Conservation (phyloP, 2,113 vertebrate species). For the Macheiramphus alcinus region DNA sequence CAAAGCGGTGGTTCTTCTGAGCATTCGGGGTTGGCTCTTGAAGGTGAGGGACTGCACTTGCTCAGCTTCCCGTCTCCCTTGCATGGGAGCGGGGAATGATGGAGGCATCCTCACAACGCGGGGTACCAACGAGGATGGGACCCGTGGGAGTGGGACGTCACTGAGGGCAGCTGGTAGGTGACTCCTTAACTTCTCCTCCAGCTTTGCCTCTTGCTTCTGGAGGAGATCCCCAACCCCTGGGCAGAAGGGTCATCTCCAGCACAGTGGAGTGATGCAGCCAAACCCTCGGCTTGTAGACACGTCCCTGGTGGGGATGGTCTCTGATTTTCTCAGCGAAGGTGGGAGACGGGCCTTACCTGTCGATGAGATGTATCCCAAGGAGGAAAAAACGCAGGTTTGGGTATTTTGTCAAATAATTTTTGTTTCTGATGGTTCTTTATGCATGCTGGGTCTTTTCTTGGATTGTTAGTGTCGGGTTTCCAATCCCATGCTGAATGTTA, state of each 20-base stretch:
- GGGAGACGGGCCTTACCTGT: neutral
- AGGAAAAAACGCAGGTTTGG: neutral
- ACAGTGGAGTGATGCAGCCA: neutral
- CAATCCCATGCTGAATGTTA: neutral
- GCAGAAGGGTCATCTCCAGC: neutral
- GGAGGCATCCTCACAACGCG: neutral
- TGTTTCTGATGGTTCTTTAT: neutral
- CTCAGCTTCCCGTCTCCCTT: neutral
- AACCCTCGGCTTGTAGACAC: neutral
- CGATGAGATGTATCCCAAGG: neutral
- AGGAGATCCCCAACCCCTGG: neutral
- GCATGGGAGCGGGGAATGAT: neutral
- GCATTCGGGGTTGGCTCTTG: neutral
- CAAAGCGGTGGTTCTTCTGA: neutral
- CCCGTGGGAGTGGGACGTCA: neutral
- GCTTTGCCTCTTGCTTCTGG: neutral
- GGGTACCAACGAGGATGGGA: neutral
- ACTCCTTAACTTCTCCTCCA: neutral
- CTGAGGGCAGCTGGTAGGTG: neutral
- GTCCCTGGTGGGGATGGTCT: neutral
- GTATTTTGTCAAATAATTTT: neutral
- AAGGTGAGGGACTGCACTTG: neutral
- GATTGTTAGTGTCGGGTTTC: neutral
- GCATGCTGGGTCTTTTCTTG: neutral
- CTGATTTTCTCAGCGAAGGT: neutral